Base-by-base conservation (phyloP, 2,888 invertebrate species). In the Erebia epiphron region DNA sequence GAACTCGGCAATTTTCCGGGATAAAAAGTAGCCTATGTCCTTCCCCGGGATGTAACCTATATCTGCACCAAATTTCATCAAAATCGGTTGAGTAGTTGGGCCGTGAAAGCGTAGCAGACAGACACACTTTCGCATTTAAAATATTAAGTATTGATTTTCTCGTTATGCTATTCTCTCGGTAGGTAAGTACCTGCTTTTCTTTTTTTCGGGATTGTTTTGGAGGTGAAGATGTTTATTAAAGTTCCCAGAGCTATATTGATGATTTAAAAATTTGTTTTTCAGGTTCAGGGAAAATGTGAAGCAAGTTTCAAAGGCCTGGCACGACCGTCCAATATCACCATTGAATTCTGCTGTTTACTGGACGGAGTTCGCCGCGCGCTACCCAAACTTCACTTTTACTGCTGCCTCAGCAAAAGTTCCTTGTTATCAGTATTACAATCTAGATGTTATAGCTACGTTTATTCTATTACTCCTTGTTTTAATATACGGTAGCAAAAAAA, bases 281-380 rank as follows among this genome's bases (percentile, higher is more conserved):
- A 94, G 93, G 67, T 92, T 92, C 71, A 83, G 81, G 14, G 80
- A 88, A 78, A 86, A 87, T 70, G 94, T 91, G 1, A 91, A 94
- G 75, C 82, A 86, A 70, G 77, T 95, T 14, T 94, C 95, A 9
- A 88, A 83, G 68, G 88, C 94, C 8, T 95, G 95, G 92, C 91
- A 91, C 70, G 95, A 95, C 77, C 91, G 95, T 18, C 95, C 95
- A 0, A 80, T 94, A 80, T 84, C 94, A 1, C 93, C 95, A 0
- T 79, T 95, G 78, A 94, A 95, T 62, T 94, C 94, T 0, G 95
- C 95, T 1, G 82, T 95, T 13, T 95, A 92, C 81, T 96, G 95
- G 95, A 94, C 95, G 1, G 95, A 96, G 80, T 95, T 94, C 78
- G 94, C 94, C 0, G 94, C 95, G 9, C 88, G 91, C 69, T 89